Conservation (phyloP, 1,140 invertebrate genomes). For the Melanaphis sacchari region DNA sequence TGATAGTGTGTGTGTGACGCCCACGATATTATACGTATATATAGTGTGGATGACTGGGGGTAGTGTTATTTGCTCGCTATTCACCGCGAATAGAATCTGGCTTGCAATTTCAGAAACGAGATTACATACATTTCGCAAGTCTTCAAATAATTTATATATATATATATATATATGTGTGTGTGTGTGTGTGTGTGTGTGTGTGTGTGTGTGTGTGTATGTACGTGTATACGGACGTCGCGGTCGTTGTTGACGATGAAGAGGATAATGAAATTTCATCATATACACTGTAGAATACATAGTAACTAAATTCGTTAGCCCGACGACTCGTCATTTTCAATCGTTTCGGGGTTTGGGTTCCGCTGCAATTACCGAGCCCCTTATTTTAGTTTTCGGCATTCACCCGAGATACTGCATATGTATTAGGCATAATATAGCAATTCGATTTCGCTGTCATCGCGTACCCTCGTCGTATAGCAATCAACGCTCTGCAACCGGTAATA, state of each 20-base stretch:
- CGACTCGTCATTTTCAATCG: slow-evolving; percentile 33
- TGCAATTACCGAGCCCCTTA: slow-evolving; percentile 34
- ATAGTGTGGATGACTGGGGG: not conserved
- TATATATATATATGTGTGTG: no score
- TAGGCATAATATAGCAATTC: not conserved
- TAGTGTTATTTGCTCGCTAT: not conserved
- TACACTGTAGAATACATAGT: not conserved
- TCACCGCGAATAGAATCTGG: not conserved
- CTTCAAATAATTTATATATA: not conserved
- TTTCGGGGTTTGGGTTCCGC: slow-evolving; percentile 19
- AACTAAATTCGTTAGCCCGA: slow-evolving; percentile 13
- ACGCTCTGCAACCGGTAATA: not conserved
- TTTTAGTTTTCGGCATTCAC: not conserved
- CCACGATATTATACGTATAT: not conserved
- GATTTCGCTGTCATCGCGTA: not conserved
- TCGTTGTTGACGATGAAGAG: not conserved
- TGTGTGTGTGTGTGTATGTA: not conserved
- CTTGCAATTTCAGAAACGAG: not conserved
- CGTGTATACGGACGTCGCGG: not conserved
- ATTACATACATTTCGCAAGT: not conserved
- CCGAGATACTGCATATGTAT: not conserved
- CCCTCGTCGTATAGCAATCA: not conserved
- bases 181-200: no score
- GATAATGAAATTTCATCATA: slow-evolving; percentile 12
- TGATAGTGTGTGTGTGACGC: not conserved